These are phyloP conservation scores for Pagrus major DNA, from an alignment of 2,113 vertebrate species.

Conservation along the genomic window DNA sequence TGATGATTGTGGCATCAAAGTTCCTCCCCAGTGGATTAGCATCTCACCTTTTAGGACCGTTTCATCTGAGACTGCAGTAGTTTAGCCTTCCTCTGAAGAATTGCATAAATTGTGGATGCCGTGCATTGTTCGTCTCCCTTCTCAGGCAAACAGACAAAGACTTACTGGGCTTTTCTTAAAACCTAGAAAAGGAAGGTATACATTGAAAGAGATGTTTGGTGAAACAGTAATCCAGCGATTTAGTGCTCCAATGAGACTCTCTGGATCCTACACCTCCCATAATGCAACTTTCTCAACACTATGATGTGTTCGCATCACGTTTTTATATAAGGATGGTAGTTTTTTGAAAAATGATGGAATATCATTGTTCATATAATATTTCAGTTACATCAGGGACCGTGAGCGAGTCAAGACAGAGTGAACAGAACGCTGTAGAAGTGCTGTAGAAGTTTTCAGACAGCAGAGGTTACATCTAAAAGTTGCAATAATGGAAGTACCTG, in stretches of 20 bases:
- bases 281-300: no score
- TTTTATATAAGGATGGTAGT: no score
- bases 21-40: slow-evolving; percentile 31
- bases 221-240: not conserved
- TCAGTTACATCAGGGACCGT: no score
- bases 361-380: no score
- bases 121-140: slow-evolving; percentile 16
- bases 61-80: slow-evolving; percentile 27
- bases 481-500: no score
- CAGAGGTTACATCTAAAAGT: no score
- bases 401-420: no score
- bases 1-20: slow-evolving; percentile 4
- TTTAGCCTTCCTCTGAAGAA: slow-evolving; percentile 22
- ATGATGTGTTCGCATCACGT: no score
- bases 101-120: not conserved
- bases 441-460: no score
- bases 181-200: not conserved
- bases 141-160: not conserved
- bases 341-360: no score
- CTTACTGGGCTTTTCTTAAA: not conserved
- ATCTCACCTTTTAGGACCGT: slow-evolving; percentile 8
- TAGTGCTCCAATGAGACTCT: not conserved
- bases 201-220: not conserved
- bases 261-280: slow-evolving; percentile 6
- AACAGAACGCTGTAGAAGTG: no score